Base-by-base conservation (phyloP, 2,888 invertebrate species). In the Macaria liturata region DNA sequence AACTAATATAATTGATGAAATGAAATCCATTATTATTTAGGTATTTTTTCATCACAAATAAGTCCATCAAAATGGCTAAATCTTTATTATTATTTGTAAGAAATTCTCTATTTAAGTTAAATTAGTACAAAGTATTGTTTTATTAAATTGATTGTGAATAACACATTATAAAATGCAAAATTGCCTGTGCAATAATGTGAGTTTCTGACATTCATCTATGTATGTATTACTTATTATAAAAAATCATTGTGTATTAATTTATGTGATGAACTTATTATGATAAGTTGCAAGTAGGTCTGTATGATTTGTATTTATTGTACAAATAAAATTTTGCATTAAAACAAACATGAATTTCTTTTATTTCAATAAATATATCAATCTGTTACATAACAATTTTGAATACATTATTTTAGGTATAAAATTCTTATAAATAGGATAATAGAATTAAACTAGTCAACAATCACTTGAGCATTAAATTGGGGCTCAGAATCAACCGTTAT, bases 251-350 rank as follows among this genome's bases (percentile, higher is more conserved):
- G 51, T 46, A 32, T 81, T 83, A 53, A 49, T 59, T 50, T 49
- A 54, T 59, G 84, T 85, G 80, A 83, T 88, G 88, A 88, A 88
- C 86, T 86, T 84, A 83, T 87, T 85, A 84, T 81, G 75, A 80
- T 89, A 81, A 84, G 87, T 88, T 87, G 88, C 88, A 83, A 84
- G 80, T 89, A 68, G 63, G 68, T n/a, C n/a, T n/a, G n/a, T 66
- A 88, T 90, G 78, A 83, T 91, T 91, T 91, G 90, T 91, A 91
- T 91, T 89, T 89, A 91, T 91, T 91, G 90, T 91, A 91, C 90
- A 91, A 91, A 91, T 91, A 91, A 91, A 87, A 82, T 79, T 86
- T 88, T 88, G 85, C 85, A 90, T 86, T 81, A 76, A 82, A 83
- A 73, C 64, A 62, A 44, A 63, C 67, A 63, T 81, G 76, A n/a